Conservation (phyloP, 1,140 invertebrate genomes). For the Leptinotarsa defecta region DNA sequence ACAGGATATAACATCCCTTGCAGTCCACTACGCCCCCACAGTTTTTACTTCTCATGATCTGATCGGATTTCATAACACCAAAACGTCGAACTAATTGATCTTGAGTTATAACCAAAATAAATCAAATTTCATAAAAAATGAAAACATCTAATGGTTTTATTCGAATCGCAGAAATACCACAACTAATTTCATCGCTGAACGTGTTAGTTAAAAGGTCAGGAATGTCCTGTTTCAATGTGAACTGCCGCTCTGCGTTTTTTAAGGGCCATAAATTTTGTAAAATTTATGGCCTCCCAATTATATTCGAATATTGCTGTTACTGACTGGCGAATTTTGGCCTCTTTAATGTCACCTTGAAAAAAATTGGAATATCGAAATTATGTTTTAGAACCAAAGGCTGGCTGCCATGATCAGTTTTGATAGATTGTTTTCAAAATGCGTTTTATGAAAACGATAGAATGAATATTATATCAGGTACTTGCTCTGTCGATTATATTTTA, state of each 20-base stretch:
- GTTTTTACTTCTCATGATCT: background rate
- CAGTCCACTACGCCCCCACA: background rate
- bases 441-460: no score
- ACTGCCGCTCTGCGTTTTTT: background rate
- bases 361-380: no score
- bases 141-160: background rate
- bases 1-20: background rate
- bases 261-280: conserved; percentile 2
- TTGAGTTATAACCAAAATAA: background rate
- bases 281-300: conserved; percentile 4
- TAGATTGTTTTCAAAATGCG: no score
- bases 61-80: background rate
- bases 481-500: no score
- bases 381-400: no score
- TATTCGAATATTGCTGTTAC: background rate
- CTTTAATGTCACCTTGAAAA: background rate
- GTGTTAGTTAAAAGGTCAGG: conserved; percentile 3
- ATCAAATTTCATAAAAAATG: conserved; percentile 4
- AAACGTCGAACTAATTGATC: conserved; percentile 3
- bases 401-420: no score
- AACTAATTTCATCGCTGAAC: background rate
- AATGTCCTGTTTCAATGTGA: background rate
- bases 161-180: background rate
- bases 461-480: no score
- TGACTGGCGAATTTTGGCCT: background rate